Conservation (phyloP, 2,113 vertebrate species). For the Corythornis madagascariensis region DNA sequence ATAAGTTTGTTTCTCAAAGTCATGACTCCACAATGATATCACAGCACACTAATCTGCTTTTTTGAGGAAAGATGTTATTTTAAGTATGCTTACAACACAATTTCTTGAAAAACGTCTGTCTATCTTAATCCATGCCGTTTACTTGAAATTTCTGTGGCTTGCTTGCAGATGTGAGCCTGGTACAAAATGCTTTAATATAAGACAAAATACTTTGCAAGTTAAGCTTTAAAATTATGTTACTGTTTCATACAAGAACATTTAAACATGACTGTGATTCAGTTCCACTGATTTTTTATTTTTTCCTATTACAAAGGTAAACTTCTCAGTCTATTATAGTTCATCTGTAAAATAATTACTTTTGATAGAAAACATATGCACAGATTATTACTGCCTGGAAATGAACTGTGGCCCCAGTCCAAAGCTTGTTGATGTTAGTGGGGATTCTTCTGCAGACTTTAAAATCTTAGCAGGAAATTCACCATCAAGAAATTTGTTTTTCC, state of each 20-base stretch:
- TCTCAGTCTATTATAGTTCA: constrained; percentile 1
- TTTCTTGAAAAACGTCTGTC: neutral
- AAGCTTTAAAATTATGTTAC: neutral
- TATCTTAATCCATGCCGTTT: constrained; percentile 3
- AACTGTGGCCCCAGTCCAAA: neutral
- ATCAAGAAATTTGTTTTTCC: constrained; percentile 13
- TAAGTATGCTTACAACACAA: constrained; percentile 36
- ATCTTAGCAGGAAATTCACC: neutral
- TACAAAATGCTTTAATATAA: neutral
- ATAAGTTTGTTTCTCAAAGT: constrained; percentile 36
- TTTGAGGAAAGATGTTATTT: constrained; percentile 41
- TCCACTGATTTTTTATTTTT: neutral
- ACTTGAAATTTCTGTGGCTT: neutral
- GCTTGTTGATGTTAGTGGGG: neutral
- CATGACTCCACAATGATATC: constrained; percentile 39
- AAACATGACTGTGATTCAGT: neutral
- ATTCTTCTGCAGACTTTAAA: neutral
- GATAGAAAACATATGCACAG: constrained; percentile 12
- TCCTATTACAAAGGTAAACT: neutral
- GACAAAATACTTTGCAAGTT: neutral
- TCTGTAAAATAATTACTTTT: constrained; percentile 14
- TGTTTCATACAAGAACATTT: neutral
- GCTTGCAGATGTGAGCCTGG: neutral
- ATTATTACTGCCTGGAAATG: neutral
- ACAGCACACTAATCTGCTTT: constrained; percentile 22